Percentiles rank a stretch among this genome's conserved stretches.
Conservation (phyloP, 2,888 invertebrate species). For the Eurytoma adleriae region DNA sequence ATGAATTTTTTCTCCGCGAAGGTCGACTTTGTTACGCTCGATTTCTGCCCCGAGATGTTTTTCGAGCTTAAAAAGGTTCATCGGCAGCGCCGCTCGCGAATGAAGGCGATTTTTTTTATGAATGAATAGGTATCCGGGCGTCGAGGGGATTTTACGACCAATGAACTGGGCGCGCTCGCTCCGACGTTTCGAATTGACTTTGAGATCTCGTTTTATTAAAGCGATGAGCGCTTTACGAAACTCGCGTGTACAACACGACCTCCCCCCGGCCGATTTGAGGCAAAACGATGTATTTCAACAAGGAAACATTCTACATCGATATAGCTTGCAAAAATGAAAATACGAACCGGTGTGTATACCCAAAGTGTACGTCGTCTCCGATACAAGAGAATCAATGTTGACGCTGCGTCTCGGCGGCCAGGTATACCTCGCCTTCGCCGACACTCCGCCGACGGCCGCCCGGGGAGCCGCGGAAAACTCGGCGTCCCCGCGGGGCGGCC, state of each 20-base stretch:
- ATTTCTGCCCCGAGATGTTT: background rate
- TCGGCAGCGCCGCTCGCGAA: background rate
- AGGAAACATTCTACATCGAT: no score
- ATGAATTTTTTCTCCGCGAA: background rate
- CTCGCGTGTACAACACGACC: no score
- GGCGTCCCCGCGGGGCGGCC: conserved; percentile 14
- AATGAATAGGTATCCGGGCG: background rate
- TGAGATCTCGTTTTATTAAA: background rate
- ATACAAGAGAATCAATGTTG: background rate
- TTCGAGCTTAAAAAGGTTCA: background rate
- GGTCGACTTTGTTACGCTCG: background rate
- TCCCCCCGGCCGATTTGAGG: no score
- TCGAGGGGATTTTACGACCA: background rate
- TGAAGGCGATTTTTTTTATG: background rate
- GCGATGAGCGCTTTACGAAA: background rate
- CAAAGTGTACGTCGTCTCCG: background rate
- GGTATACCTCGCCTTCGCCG: conserved; percentile 2
- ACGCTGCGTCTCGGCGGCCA: background rate
- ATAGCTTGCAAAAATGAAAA: no score
- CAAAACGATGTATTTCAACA: no score
- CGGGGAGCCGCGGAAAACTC: background rate
- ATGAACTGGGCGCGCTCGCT: background rate
- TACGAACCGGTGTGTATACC: no score
- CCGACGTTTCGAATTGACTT: background rate
- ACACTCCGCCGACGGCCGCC: conserved; percentile 2